These are phyloP conservation scores for Bradynema listronoti DNA, from an alignment of 1,140 invertebrate species.

Conservation along the genomic window DNA sequence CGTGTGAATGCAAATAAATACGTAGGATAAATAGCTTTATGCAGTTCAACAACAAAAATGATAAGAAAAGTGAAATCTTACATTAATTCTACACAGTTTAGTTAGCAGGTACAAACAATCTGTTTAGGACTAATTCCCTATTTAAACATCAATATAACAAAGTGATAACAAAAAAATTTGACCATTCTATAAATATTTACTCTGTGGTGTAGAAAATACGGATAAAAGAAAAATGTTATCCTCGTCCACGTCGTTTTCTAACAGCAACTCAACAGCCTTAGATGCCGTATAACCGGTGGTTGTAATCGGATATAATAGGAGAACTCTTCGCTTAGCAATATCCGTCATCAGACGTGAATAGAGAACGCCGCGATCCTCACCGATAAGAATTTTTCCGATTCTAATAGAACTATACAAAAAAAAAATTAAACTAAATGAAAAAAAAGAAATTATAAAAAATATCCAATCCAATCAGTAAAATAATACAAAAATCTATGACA, in stretches of 20 bases:
- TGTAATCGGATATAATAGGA: conserved; percentile 71
- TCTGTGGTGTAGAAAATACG: conserved; percentile 40
- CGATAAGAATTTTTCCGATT: conserved; percentile 95
- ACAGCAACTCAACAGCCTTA: conserved; percentile 43
- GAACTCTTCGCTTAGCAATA: conserved; percentile 75
- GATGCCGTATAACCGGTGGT: conserved; percentile 42
- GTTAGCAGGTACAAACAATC: too few species aligned
- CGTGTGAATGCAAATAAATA: too few species aligned
- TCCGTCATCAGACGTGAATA: conserved; percentile 97
- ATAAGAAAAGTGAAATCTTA: too few species aligned
- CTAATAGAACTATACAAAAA: too few species aligned
- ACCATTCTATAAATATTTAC: conserved; percentile 25
- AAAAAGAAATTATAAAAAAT: conserved; percentile 9
- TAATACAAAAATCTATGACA: conserved; percentile 58
- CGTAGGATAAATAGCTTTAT: too few species aligned
- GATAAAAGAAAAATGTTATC: conserved; percentile 44
- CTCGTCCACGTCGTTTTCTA: conserved; percentile 34
- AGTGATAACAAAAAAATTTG: too few species aligned
- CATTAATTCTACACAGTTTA: too few species aligned
- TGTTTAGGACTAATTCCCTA: too few species aligned
- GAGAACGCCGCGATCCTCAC: conserved; percentile 89
- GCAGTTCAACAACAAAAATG: too few species aligned
- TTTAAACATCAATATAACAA: too few species aligned
- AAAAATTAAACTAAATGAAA: too few species aligned
- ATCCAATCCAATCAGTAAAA: neutral